Conservation (phyloP, 2,797 vertebrate genomes). For the Cryptoprocta ferox region DNA sequence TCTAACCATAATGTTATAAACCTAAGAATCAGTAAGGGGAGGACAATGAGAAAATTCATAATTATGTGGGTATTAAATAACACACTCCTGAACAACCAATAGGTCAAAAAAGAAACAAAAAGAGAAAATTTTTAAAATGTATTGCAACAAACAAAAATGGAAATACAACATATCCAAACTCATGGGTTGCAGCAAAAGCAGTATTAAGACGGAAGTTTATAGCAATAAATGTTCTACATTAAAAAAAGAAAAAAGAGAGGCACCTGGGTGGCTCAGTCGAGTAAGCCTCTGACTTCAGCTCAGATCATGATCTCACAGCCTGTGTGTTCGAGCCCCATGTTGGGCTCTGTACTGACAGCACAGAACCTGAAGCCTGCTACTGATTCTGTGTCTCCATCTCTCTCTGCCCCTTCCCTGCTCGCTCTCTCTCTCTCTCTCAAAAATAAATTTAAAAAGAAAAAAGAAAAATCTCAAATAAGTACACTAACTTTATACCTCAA, state of each 20-base stretch:
- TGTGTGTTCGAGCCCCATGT: no score
- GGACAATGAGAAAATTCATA: background rate
- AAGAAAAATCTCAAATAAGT: background rate
- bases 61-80: background rate
- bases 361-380: no score
- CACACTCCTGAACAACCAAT: background rate
- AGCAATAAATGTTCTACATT: background rate
- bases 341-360: no score
- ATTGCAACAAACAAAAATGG: background rate
- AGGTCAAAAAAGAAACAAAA: background rate
- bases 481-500: background rate
- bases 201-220: background rate
- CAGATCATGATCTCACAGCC: no score
- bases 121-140: background rate
- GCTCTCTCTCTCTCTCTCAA: no score
- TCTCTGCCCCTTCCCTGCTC: no score
- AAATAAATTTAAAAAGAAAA: no score
- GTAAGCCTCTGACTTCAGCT: no score
- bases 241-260: background rate
- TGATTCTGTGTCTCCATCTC: no score
- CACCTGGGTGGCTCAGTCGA: no score
- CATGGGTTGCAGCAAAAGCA: background rate
- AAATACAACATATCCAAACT: background rate
- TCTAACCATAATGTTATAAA: background rate
- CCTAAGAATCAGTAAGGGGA: background rate